Conservation (phyloP, 2,888 invertebrate species). For the Volucella zonaria region DNA sequence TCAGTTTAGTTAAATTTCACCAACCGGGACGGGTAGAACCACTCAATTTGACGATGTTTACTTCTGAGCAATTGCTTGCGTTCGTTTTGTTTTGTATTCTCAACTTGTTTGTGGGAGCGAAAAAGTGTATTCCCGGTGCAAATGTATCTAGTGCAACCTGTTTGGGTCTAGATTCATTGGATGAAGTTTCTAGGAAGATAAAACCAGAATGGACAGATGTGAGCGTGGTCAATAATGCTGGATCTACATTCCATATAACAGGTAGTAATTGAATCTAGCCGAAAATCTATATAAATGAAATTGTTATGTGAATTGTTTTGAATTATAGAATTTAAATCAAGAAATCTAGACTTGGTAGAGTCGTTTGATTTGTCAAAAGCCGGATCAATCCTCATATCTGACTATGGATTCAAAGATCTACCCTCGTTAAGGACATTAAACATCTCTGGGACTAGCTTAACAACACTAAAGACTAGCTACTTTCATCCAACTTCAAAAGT, state of each 20-base stretch:
- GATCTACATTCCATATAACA: conserved; percentile 58
- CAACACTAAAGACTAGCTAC: conserved; percentile 74
- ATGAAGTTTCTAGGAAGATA: conserved; percentile 67
- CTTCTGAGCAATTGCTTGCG: not conserved
- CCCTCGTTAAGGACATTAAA: conserved; percentile 76
- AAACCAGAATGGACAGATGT: conserved; percentile 68
- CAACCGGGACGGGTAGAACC: too few relatives aligned
- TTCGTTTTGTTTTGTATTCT: conserved; percentile 18
- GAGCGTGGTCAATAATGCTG: conserved; percentile 65
- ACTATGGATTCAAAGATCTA: conserved; percentile 77
- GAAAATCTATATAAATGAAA: not conserved
- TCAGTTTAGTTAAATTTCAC: too few relatives aligned
- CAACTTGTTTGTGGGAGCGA: conserved; percentile 17
- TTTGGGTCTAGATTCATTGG: conserved; percentile 55
- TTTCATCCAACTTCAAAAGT: conserved; percentile 75
- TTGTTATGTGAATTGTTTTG: not conserved
- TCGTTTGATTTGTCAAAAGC: conserved; percentile 78
- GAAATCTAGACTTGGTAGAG: conserved; percentile 64
- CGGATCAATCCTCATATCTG: conserved; percentile 75
- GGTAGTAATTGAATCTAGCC: conserved; percentile 54
- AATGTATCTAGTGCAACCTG: conserved; percentile 50
- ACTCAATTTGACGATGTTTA: not conserved
- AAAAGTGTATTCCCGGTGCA: conserved; percentile 50
- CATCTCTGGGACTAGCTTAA: conserved; percentile 77
- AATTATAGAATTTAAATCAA: conserved; percentile 63